Conservation (phyloP, 2,888 invertebrate genomes). For the Asteroscopus sphinx region DNA sequence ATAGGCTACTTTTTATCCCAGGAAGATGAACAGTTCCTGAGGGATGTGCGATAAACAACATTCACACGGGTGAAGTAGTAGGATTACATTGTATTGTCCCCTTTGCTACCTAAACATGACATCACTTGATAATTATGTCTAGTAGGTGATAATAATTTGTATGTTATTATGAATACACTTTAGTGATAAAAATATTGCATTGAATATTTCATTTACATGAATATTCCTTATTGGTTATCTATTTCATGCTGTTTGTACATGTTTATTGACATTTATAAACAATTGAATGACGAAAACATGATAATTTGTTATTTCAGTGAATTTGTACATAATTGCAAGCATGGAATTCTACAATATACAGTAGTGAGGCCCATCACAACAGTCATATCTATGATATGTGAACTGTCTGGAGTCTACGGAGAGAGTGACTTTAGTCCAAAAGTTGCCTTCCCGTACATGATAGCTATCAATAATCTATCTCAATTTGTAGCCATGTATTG, state of each 20-base stretch:
- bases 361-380: slow-evolving; percentile 97
- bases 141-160: neutral
- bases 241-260: neutral
- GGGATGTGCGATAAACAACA: too few relatives aligned
- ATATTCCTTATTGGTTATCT: neutral
- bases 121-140: neutral
- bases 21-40: too few relatives aligned
- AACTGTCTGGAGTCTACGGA: slow-evolving; percentile 95
- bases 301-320: slow-evolving; percentile 89
- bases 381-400: slow-evolving; percentile 96
- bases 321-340: slow-evolving; percentile 98
- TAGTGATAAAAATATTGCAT: neutral
- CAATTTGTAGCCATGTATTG: slow-evolving; percentile 99
- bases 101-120: neutral
- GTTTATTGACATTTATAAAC: neutral
- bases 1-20: too few relatives aligned
- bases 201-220: too few relatives aligned
- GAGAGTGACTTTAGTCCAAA: slow-evolving; percentile 97
- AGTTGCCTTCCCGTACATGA: slow-evolving; percentile 97
- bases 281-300: neutral
- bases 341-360: slow-evolving; percentile 98
- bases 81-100: too few relatives aligned
- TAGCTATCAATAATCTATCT: slow-evolving; percentile 96
- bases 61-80: too few relatives aligned
- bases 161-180: neutral